A percentile compares a stretch with the other conserved stretches of the same genome.
phyloP scores from a whole-genome alignment of 92 coral and sea anemone genomes.

The Parazoanthus darwini region DNA sequence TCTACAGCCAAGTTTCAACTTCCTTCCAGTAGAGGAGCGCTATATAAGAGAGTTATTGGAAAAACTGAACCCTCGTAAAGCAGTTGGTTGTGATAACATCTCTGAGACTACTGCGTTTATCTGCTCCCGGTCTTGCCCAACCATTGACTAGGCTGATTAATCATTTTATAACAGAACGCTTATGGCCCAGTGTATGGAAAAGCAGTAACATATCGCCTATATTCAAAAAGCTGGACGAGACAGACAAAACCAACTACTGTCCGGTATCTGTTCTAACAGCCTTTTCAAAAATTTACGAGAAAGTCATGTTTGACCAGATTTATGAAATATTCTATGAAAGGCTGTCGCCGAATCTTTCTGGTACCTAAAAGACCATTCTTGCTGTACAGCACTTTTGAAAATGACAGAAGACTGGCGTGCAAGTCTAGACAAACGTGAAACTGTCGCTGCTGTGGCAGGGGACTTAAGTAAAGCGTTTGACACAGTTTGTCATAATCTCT shows the following conservation, averaged over 20 bases:
- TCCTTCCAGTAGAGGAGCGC: background rate
- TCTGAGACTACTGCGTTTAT: conserved; percentile 30
- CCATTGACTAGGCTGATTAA: too few species aligned
- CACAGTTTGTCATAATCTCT: too few species aligned
- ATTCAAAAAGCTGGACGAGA: too few species aligned
- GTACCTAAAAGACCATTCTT: conserved; percentile 50
- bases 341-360: conserved; percentile 54
- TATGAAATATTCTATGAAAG: background rate
- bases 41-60: conserved; percentile 26
- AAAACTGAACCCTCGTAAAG: conserved; percentile 46
- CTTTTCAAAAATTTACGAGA: conserved; percentile 16
- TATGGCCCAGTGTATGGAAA: too few species aligned
- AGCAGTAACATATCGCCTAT: too few species aligned
- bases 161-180: too few species aligned
- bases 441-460: too few species aligned
- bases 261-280: conserved; percentile 35
- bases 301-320: too few species aligned
- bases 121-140: background rate
- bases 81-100: conserved; percentile 44
- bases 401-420: conserved; percentile 47
- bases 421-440: conserved; percentile 31
- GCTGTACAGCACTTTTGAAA: conserved; percentile 38
- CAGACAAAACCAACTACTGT: too few species aligned
- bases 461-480: too few species aligned
- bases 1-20: background rate